A percentile compares a stretch with the other conserved stretches of the same genome.
These are phyloP conservation scores for Dermolepida albohirtum DNA, from an alignment of 2,888 invertebrate genomes.

Conservation along the genomic window DNA sequence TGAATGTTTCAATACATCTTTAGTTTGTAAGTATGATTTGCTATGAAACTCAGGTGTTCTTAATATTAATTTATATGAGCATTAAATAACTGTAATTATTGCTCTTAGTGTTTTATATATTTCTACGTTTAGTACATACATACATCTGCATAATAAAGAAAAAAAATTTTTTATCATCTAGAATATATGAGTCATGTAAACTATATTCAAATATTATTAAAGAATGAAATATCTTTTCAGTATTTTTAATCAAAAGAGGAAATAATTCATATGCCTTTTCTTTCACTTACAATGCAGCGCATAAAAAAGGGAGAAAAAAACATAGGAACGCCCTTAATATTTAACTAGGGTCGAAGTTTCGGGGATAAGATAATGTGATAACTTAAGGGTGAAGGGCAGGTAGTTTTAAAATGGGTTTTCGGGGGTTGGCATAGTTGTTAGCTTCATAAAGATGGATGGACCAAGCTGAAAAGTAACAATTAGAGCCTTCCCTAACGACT, in stretches of 20 bases:
- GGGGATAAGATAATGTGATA: slow-evolving; percentile 51
- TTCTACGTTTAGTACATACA: too few relatives aligned
- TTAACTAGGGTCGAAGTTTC: slow-evolving; percentile 44
- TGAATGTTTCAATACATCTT: too few relatives aligned
- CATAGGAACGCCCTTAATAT: slow-evolving; percentile 45
- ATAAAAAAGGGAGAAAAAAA: slow-evolving; percentile 35
- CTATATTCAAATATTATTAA: too few relatives aligned
- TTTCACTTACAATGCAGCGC: slow-evolving; percentile 25
- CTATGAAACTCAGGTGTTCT: too few relatives aligned
- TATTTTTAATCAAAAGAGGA: slow-evolving; percentile 3
- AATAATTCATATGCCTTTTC: slow-evolving; percentile 18
- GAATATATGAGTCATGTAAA: too few relatives aligned
- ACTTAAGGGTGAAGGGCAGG: slow-evolving; percentile 58
- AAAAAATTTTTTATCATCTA: too few relatives aligned
- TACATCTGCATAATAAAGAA: too few relatives aligned
- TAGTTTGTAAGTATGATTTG: too few relatives aligned
- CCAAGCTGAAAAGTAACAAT: slow-evolving; percentile 62
- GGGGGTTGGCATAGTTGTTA: slow-evolving; percentile 58
- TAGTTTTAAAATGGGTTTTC: slow-evolving; percentile 61
- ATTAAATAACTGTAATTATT: too few relatives aligned
- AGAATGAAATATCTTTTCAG: slow-evolving; percentile 2
- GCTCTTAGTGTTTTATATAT: too few relatives aligned
- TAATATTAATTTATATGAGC: too few relatives aligned
- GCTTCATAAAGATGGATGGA: slow-evolving; percentile 64
- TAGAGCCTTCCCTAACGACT: slow-evolving; percentile 55